Evolutionary conservation across 2,797 vertebrate genomes (phyloP).

Genomic region (Tauraco hartlaubi): DNA sequence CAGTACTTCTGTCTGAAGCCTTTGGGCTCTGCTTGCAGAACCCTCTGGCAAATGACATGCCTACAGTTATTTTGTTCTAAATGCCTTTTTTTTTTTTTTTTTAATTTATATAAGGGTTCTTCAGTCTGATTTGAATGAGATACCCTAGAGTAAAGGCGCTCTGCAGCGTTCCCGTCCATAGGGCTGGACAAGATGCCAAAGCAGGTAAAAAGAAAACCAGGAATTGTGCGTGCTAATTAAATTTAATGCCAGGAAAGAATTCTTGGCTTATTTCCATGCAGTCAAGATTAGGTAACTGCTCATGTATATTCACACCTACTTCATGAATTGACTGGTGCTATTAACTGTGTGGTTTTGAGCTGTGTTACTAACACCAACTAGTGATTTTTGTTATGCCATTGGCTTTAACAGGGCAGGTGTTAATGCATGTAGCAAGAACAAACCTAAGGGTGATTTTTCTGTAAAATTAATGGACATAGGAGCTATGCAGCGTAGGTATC

Average conservation of each 20-base stretch:
- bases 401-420: neutral
- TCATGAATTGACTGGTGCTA: neutral
- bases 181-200: constrained; percentile 63
- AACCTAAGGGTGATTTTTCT: neutral
- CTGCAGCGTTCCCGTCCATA: neutral
- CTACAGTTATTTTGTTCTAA: neutral
- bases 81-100: neutral
- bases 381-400: neutral
- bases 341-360: neutral
- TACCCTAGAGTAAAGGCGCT: neutral
- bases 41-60: neutral
- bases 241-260: neutral
- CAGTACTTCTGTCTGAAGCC: neutral
- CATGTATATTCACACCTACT: neutral
- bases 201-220: constrained; percentile 68
- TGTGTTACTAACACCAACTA: neutral
- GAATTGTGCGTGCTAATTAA: neutral
- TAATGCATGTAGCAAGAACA: neutral
- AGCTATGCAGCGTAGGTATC: neutral
- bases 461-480: neutral
- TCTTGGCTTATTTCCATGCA: neutral
- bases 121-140: neutral
- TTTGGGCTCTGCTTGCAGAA: neutral
- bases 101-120: neutral
- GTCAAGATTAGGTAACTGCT: neutral